A percentile compares a stretch with the other conserved stretches of the same genome.
Evolutionary conservation across 2,888 invertebrate genomes (phyloP).

Genomic region (Drosophila meridiana): DNA sequence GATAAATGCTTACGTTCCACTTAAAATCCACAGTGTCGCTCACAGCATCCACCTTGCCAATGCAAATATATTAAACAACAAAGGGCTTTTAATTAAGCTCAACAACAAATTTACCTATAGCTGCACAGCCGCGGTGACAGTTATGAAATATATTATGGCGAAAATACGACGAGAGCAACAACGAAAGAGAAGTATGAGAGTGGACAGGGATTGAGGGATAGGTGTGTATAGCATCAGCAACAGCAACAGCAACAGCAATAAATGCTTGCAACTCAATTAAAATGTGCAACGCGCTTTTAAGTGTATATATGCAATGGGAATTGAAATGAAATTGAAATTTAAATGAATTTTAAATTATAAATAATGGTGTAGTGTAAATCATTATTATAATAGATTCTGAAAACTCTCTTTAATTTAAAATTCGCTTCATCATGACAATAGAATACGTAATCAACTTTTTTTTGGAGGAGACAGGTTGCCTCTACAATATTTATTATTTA

Average conservation of each 20-base stretch:
- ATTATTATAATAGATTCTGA: neutral
- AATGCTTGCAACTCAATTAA: slow-evolving; percentile 65
- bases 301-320: slow-evolving; percentile 35
- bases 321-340: slow-evolving; percentile 46
- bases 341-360: slow-evolving; percentile 17
- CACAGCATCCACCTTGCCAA: slow-evolving; percentile 12
- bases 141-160: slow-evolving; percentile 61
- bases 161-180: slow-evolving; percentile 40
- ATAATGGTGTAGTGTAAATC: neutral
- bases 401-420: no score
- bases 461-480: neutral
- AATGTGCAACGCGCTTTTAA: slow-evolving; percentile 38
- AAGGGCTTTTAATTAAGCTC: slow-evolving; percentile 58
- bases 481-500: neutral
- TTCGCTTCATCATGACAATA: no score
- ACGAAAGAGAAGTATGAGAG: neutral
- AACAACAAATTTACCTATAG: slow-evolving; percentile 57
- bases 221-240: neutral
- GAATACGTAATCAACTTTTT: no score
- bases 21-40: slow-evolving; percentile 10
- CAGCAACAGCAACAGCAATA: slow-evolving; percentile 7
- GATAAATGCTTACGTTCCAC: slow-evolving; percentile 29
- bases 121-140: slow-evolving; percentile 41
- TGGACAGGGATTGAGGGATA: neutral
- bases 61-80: slow-evolving; percentile 2